Evolutionary conservation across 2,113 vertebrate genomes (phyloP).

Genomic region (Erinaceus europaeus): DNA sequence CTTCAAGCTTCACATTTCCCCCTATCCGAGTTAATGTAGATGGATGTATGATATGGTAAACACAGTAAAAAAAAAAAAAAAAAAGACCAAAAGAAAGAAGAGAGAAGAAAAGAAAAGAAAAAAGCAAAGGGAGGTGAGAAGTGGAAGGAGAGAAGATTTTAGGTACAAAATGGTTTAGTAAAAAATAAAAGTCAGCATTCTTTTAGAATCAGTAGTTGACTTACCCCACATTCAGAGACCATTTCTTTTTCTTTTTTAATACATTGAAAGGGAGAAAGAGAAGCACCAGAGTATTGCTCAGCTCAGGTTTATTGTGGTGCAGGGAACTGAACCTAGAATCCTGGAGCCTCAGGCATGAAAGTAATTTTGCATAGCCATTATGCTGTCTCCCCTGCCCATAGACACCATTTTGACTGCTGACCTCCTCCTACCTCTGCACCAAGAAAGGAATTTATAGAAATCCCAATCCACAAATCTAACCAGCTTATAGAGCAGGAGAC

Average conservation of each 20-base stretch:
- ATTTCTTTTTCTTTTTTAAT: too few relatives aligned
- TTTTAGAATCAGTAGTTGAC: not conserved
- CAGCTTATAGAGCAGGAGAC: not conserved
- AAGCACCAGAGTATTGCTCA: too few relatives aligned
- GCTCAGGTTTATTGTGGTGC: too few relatives aligned
- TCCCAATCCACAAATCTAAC: not conserved
- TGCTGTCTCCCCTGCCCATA: not conserved
- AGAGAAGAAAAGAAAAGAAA: too few relatives aligned
- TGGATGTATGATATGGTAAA: slow-evolving; percentile 64
- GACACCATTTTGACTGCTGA: not conserved
- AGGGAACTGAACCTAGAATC: too few relatives aligned
- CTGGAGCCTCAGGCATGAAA: too few relatives aligned
- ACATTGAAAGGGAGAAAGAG: too few relatives aligned
- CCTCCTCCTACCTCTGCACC: not conserved
- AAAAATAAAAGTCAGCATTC: slow-evolving; percentile 38
- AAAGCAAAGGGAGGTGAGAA: too few relatives aligned
- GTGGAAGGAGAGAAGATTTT: not conserved
- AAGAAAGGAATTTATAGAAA: not conserved
- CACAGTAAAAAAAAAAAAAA: slow-evolving; percentile 20
- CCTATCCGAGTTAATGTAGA: not conserved
- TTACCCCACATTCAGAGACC: too few relatives aligned
- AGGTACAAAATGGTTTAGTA: slow-evolving; percentile 34
- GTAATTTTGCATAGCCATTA: too few relatives aligned
- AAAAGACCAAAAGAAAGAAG: too few relatives aligned
- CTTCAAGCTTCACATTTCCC: not conserved